Base-by-base conservation (phyloP, 2,888 invertebrate species). In the Molorchus minor region DNA sequence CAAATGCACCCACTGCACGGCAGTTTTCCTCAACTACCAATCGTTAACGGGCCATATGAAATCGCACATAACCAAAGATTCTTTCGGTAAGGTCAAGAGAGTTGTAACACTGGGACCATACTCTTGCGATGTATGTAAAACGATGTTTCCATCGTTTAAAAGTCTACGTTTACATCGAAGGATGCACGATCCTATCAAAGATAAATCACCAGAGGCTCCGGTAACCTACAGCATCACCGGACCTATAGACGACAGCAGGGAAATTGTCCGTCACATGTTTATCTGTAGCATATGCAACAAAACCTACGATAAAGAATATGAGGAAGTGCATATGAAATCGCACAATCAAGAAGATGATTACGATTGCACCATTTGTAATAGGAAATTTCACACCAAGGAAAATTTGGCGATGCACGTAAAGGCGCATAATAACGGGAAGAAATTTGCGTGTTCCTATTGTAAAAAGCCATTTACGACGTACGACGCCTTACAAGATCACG, bases 321-420 rank as follows among this genome's bases (percentile, higher is more conserved):
- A 83, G 68, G 77, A 80, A 1, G 84, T 90, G 1, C 92, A 92
- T 72, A 86, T 88, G 80, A 85, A 87, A 56, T 85, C 88, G 47
- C 92, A 92, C 73, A 81, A 81, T 16, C 83, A 83, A 8, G 80
- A 82, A 7, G 82, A 86, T 1, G 84, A 83, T 57, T 83, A 83
- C 67, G 83, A 84, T 68, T 92, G 92, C 68, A 80, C 84, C 7
- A 84, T 88, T 12, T 92, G 92, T 70, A 92, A 92, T 72, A 85
- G 88, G 61, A 88, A 89, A 70, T 92, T 92, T 68, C 84, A 82
- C 33, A 87, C 87, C 0, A 75, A 81, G 13, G 84, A 86, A 17
- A 89, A 87, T 75, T 79, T 91, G 16, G 85, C 86, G 12, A 88
- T 92, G 89, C 92, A 92, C 75, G 85, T 88, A 75, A 88, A 86